Evolutionary conservation across 2,888 invertebrate genomes (phyloP).

Genomic region (Drosophila ezoana): DNA sequence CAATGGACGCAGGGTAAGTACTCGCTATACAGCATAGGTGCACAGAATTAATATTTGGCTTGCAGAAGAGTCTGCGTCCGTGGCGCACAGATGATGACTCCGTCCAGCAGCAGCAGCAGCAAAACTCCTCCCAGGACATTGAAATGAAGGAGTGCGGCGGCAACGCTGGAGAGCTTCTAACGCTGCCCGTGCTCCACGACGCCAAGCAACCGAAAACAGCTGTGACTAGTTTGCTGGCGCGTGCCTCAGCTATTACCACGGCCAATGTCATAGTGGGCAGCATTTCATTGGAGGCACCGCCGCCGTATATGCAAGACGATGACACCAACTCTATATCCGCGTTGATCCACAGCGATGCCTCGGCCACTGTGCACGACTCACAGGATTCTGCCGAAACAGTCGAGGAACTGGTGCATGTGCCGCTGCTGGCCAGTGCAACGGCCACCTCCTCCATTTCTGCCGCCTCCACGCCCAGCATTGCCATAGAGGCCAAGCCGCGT

Average conservation of each 20-base stretch:
- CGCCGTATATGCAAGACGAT: slow-evolving; percentile 82
- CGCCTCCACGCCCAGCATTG: slow-evolving; percentile 53
- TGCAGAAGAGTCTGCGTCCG: slow-evolving; percentile 83
- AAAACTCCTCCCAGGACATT: slow-evolving; percentile 70
- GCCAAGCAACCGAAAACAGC: slow-evolving; percentile 58
- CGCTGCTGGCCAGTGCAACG: slow-evolving; percentile 63
- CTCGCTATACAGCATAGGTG: background rate
- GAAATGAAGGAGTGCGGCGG: slow-evolving; percentile 68
- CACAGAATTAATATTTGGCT: background rate
- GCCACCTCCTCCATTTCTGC: slow-evolving; percentile 58
- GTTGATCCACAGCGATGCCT: slow-evolving; percentile 62
- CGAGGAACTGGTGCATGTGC: slow-evolving; percentile 78
- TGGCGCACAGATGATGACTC: slow-evolving; percentile 83
- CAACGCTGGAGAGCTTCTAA: slow-evolving; percentile 64
- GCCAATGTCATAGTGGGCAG: slow-evolving; percentile 84
- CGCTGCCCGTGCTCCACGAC: slow-evolving; percentile 69
- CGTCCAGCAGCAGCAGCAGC: slow-evolving; percentile 67
- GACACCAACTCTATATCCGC: slow-evolving; percentile 62
- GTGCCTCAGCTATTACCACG: slow-evolving; percentile 81
- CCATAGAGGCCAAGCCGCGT: slow-evolving; percentile 68
- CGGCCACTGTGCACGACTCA: slow-evolving; percentile 65
- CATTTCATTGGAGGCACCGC: slow-evolving; percentile 84
- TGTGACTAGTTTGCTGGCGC: slow-evolving; percentile 68
- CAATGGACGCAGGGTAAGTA: slow-evolving; percentile 84
- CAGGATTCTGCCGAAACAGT: slow-evolving; percentile 81